Evolutionary conservation across 2,888 invertebrate genomes (phyloP), one percentile per base, ranked within the genome.

Genomic region (Acleris literana): DNA sequence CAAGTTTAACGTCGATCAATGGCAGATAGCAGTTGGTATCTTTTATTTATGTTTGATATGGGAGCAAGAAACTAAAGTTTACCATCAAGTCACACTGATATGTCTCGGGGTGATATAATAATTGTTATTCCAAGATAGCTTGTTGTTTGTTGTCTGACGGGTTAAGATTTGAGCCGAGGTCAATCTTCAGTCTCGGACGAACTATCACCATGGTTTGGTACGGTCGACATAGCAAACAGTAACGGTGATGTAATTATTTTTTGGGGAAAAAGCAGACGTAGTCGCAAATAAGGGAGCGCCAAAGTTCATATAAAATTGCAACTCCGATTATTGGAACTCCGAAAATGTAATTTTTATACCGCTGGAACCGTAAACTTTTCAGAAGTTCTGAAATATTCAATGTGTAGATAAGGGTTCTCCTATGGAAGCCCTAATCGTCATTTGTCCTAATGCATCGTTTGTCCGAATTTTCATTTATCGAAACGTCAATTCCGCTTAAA

Each of bases 161-260:
- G 46, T 20, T 17, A 43, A 61, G 51, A 17, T 65, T 65, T 61
- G 65, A 56, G 65, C 43, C 60, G 65, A 65, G 65, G 65, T 61
- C 60, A 61, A 55, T 44, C 44, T 55, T 33, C 60, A 60, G 49
- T 44, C 44, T 55, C 25, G 39, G 16, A 17, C 56, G 60, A 65
- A 65, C 65, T 65, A 49, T 55, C 25, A 51, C 44, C 44, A 59
- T 53, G 48, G 39, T 48, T 51, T 29, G n/a, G 43, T 56, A 65
- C 44, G n/a, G 55, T 33, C 60, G 22, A 33, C 65, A 65, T 16
- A 11, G 17, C 22, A 57, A 57, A 46, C 11, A n/a, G 22, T 46
- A 57, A 17, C 57, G 25, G 25, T 1, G 49, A 9, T 2, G 17
- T 11, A 18, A n/a, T 18, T 20, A 51, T 16, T 48, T 18, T 17